Evolutionary conservation across 2,888 invertebrate species (phyloP), one percentile per base, ranked within the genome.

Genomic region (Meteorus colon): DNA sequence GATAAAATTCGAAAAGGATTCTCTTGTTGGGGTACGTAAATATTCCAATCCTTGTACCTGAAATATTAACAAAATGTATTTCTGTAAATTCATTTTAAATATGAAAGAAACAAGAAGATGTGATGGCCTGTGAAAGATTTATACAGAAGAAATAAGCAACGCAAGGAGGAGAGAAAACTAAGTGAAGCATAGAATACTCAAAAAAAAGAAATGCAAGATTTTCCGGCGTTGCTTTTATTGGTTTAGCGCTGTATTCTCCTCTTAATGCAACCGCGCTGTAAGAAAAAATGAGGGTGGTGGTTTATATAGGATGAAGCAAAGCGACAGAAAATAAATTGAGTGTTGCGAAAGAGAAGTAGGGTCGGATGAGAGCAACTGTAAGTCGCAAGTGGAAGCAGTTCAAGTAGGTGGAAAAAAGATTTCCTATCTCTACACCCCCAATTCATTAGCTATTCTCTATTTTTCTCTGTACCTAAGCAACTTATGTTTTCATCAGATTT

Each of bases 61-160:
- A 14, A 59, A 19, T 27, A 71, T 8, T 55, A 27, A 34, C 14
- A 60, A 71, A 19, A 37, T 29, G n/a, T 60, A 24, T 74, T 62
- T 70, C 62, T 70, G 37, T 63, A 73, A 76, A 74, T 80, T 79
- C 72, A 37, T 0, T 4, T 34, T 6, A 1, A 65, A 78, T 74
- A 59, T 62, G 34, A 55, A 77, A 79, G 37, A 74, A 78, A 68
- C 60, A 71, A 27, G 59, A 45, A 12, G 68, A 59, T 73, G 65
- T 70, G 48, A 29, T 27, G 69, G 45, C 55, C 19, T 19, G 55
- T 24, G 8, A 8, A 55, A 19, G n/a, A 1, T 8, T 24, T 55
- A 8, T 55, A 19, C 2, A 62, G 48, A 34, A n/a, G 19, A 10
- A 51, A 10, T 45, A 31, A 60, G 67, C 24, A 14, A 31, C 2